Percentiles rank a stretch among this genome's conserved stretches.
Conservation (phyloP, 2,797 vertebrate species). For the Paguma larvata region DNA sequence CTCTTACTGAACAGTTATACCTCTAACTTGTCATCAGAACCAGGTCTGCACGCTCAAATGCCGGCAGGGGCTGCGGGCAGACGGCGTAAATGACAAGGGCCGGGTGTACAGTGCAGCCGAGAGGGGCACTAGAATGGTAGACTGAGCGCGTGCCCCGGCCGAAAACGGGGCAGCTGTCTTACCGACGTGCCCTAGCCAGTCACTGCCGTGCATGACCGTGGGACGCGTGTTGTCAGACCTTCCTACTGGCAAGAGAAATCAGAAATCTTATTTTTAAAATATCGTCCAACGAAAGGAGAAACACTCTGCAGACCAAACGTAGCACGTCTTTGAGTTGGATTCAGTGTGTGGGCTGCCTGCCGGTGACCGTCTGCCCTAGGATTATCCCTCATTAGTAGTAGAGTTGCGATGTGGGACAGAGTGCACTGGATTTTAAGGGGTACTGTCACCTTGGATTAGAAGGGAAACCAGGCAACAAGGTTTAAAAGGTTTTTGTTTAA, state of each 20-base stretch:
- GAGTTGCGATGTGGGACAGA: neutral
- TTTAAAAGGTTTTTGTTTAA: conserved; percentile 10
- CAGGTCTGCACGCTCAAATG: neutral
- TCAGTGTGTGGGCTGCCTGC: neutral
- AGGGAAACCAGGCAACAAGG: conserved; percentile 12
- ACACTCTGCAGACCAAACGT: conserved; percentile 18
- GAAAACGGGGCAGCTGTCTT: neutral
- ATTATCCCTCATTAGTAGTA: neutral
- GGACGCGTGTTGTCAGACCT: neutral
- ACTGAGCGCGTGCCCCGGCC: neutral
- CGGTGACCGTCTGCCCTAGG: neutral
- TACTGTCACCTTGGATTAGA: conserved; percentile 42
- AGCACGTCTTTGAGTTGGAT: neutral
- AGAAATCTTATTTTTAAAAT: conserved; percentile 47
- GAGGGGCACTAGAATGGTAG: neutral
- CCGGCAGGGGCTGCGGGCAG: neutral
- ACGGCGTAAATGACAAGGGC: neutral
- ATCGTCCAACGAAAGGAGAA: neutral
- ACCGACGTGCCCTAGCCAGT: neutral
- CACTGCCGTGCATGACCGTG: neutral
- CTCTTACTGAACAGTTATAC: neutral
- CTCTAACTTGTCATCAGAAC: neutral
- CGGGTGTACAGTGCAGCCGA: neutral
- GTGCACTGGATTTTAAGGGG: conserved; percentile 15
- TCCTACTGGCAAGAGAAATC: conserved; percentile 27